Evolutionary conservation across 2,797 vertebrate species (phyloP).

Genomic region (Nyctalus aviator): DNA sequence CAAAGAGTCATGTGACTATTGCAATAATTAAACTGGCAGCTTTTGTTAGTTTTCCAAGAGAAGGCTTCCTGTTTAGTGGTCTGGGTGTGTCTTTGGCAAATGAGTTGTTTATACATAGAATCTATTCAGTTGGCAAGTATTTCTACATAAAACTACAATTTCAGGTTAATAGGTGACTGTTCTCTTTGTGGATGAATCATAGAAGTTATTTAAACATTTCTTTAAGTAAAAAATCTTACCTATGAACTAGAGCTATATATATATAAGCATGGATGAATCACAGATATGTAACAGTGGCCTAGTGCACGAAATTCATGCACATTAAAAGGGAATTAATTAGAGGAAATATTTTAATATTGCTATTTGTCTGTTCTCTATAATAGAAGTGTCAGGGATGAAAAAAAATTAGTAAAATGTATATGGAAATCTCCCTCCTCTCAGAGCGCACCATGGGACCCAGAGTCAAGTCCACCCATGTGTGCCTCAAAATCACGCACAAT

Average conservation of each 20-base stretch:
- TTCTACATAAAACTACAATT: slow-evolving; percentile 47
- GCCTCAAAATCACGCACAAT: no score
- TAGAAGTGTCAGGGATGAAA: no score
- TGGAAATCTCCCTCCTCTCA: no score
- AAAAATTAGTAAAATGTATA: no score
- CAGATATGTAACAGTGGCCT: neutral
- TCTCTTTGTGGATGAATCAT: slow-evolving; percentile 8
- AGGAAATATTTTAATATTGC: no score
- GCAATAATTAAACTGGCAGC: slow-evolving; percentile 14
- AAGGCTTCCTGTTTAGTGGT: neutral
- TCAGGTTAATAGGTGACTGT: slow-evolving; percentile 11
- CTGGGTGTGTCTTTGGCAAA: neutral
- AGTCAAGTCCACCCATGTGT: no score
- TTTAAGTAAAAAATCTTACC: neutral
- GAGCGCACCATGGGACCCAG: no score
- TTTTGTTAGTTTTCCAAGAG: slow-evolving; percentile 32
- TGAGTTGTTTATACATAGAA: neutral
- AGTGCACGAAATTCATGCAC: no score
- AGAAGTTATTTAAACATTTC: slow-evolving; percentile 30
- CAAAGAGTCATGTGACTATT: neutral
- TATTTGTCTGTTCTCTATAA: no score
- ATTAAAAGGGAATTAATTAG: no score
- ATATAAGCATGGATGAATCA: neutral
- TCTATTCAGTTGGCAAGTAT: slow-evolving; percentile 16
- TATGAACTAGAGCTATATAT: neutral